Evolutionary conservation across 2,888 invertebrate genomes (phyloP), one percentile per base, ranked within the genome.

Genomic region (Drosophila demipolita): DNA sequence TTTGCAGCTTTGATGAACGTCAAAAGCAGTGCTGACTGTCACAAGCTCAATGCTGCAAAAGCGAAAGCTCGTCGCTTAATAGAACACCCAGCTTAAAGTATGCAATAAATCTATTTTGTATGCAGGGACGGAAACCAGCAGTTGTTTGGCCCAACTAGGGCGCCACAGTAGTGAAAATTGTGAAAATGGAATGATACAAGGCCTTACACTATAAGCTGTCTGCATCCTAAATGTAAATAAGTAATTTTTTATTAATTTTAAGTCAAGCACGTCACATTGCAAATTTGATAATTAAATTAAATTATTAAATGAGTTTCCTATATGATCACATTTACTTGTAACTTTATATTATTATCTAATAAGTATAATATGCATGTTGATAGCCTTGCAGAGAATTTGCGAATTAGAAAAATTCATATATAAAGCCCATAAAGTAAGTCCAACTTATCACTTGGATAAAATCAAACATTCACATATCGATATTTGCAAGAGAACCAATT

Each of bases 1-100:
- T 23, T 52, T 33, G 15, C 36, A 36, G 35, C 6, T 57, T 32
- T 3, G 5, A 8, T n/a, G 23, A 11, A 40, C 35, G 20, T 17
- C 9, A 29, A 11, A 17, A 62, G 17, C 32, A 7, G 32, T 29
- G 45, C 45, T 45, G 9, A 36, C 42, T 68, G 33, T 38, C 58
- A 68, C 15, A 29, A n/a, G 58, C 15, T 69, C 20, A 20, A 3
- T 33, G 52, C 33, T 53, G 1, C 15, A 17, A 8, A 9, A 48
- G 20, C 35, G 7, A 58, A 38, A 45, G 12, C 35, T 9, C 23
- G 8, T 11, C 23, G 8, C 15, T 35, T n/a, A 0, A 45, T 8
- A 35, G 29, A 8, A 0, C 17, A 57, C n/a, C 29, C 32, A 40
- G 23, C 23, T 49, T 0, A 7, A 29, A 23, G 12, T 26, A 35